A percentile compares a stretch with the other conserved stretches of the same genome.
phyloP scores from a whole-genome alignment of 2,113 vertebrate genomes.

The Morone saxatilis region DNA sequence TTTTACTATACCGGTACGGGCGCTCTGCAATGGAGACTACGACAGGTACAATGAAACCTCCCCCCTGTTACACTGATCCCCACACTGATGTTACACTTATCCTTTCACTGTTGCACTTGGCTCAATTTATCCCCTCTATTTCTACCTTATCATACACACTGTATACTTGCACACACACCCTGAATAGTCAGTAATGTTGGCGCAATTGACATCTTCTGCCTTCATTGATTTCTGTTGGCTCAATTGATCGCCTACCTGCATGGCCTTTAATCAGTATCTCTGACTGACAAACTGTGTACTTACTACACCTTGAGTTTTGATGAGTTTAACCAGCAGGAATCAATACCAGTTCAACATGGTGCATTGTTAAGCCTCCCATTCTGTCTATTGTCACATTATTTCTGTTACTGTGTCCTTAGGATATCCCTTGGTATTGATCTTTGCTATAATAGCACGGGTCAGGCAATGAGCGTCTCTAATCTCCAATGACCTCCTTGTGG shows the following conservation, averaged over 20 bases:
- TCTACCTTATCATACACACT: slow-evolving; percentile 16
- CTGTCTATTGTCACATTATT: slow-evolving; percentile 18
- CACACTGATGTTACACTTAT: not conserved
- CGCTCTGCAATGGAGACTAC: slow-evolving; percentile 83
- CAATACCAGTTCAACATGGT: slow-evolving; percentile 40
- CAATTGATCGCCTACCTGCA: slow-evolving; percentile 14
- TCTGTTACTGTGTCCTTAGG: slow-evolving; percentile 13
- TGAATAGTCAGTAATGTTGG: slow-evolving; percentile 8
- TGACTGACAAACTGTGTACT: slow-evolving; percentile 47
- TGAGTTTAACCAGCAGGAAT: slow-evolving; percentile 50
- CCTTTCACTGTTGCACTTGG: not conserved
- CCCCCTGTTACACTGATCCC: not conserved
- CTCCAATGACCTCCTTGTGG: slow-evolving; percentile 8
- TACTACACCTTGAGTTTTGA: slow-evolving; percentile 7
- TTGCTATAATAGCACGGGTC: not conserved
- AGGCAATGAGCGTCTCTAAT: slow-evolving; percentile 5
- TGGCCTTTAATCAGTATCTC: slow-evolving; percentile 16
- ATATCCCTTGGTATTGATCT: slow-evolving; percentile 43
- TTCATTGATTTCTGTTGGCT: slow-evolving; percentile 29
- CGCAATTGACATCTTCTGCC: slow-evolving; percentile 12
- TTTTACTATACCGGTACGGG: slow-evolving; percentile 79
- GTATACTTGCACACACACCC: not conserved
- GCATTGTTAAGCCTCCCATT: slow-evolving; percentile 24
- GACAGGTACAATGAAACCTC: slow-evolving; percentile 73
- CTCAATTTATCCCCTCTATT: not conserved